phyloP scores from a whole-genome alignment of 2,888 invertebrate species.

The Cataglyphis livida region DNA sequence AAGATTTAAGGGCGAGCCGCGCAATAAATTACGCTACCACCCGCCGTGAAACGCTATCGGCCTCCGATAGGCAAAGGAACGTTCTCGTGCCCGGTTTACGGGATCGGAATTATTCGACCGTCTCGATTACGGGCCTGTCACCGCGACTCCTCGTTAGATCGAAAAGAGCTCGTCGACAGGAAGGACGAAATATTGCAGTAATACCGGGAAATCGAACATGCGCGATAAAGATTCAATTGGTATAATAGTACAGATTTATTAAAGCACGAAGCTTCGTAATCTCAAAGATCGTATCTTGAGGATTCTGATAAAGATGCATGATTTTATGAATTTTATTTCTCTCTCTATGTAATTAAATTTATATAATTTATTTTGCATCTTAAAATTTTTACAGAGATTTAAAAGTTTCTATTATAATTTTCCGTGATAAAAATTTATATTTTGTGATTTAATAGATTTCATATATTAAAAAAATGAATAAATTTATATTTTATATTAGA shows the following conservation, averaged over 20 bases:
- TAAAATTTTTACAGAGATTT: not conserved
- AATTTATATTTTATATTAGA: not conserved
- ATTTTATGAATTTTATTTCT: not conserved
- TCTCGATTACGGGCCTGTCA: constrained; percentile 73
- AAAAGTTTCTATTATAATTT: not conserved
- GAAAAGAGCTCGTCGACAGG: constrained; percentile 54
- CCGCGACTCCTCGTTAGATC: constrained; percentile 69
- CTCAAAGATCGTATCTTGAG: not conserved
- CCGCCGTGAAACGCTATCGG: constrained; percentile 77
- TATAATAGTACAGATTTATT: constrained; percentile 18
- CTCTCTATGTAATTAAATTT: not conserved
- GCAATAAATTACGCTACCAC: constrained; percentile 80
- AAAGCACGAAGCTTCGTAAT: not conserved
- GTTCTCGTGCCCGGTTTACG: constrained; percentile 70
- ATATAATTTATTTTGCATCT: not conserved
- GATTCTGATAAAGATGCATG: not conserved
- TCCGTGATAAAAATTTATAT: not conserved
- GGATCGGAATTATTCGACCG: constrained; percentile 71
- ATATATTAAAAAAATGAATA: not conserved
- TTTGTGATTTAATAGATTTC: not conserved
- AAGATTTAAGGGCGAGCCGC: constrained; percentile 79
- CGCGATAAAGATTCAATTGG: constrained; percentile 28
- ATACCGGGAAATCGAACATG: constrained; percentile 3
- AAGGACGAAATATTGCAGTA: constrained; percentile 24
- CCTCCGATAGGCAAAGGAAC: constrained; percentile 78